phyloP scores from a whole-genome alignment of 2,797 vertebrate genomes.

The Hemitrygon akajei region DNA sequence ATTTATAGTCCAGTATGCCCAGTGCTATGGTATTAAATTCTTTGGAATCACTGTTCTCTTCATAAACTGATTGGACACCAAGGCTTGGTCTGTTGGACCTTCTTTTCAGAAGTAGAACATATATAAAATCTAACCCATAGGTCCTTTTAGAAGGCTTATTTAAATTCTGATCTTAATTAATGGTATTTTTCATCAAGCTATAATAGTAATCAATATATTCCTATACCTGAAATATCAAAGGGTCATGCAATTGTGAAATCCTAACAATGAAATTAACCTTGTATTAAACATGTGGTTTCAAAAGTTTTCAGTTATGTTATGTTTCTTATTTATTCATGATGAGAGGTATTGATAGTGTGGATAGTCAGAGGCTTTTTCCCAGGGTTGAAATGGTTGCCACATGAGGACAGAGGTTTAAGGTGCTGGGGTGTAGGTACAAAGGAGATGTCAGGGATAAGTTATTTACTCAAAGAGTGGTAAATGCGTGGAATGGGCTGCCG shows the following conservation, averaged over 20 bases:
- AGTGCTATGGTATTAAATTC: background rate
- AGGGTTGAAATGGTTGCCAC: too few relatives aligned
- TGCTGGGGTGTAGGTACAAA: too few relatives aligned
- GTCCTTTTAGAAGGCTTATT: background rate
- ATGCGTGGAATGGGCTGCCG: too few relatives aligned
- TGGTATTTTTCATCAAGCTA: background rate
- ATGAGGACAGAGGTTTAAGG: too few relatives aligned
- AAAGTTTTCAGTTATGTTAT: constrained; percentile 23
- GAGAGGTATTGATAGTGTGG: too few relatives aligned
- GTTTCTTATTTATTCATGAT: constrained; percentile 5
- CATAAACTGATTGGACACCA: background rate
- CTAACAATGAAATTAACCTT: background rate
- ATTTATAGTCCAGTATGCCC: background rate
- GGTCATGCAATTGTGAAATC: constrained; percentile 7
- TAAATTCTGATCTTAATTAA: background rate
- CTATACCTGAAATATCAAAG: background rate
- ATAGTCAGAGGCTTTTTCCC: too few relatives aligned
- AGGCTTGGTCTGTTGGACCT: background rate
- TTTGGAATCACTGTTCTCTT: background rate
- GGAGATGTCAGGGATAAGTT: too few relatives aligned
- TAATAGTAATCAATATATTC: background rate
- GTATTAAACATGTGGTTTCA: background rate
- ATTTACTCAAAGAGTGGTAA: too few relatives aligned
- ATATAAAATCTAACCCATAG: background rate
- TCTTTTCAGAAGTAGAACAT: background rate